These are phyloP conservation scores for Clinocottus analis DNA, from an alignment of 2,113 vertebrate species.

Conservation along the genomic window DNA sequence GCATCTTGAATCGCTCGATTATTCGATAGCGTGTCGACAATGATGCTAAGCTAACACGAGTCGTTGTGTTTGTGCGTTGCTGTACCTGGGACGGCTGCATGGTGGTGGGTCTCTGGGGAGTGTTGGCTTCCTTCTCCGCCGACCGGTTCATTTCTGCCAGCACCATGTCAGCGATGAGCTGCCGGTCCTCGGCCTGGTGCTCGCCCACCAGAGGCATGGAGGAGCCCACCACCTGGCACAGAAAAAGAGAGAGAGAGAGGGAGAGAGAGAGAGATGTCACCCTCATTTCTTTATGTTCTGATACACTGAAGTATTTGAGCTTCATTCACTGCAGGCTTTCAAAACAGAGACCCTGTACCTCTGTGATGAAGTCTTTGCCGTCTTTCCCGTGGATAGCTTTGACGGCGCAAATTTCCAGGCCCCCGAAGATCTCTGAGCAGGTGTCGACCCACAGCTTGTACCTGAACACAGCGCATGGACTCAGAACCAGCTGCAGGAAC, in stretches of 20 bases:
- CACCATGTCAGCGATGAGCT: conserved; percentile 90
- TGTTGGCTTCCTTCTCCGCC: conserved; percentile 86
- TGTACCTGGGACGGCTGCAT: conserved; percentile 91
- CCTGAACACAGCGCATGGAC: conserved; percentile 72
- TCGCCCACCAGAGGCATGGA: conserved; percentile 95
- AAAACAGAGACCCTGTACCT: conserved; percentile 83
- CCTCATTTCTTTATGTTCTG: neutral
- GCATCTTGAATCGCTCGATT: neutral
- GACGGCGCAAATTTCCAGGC: conserved; percentile 95
- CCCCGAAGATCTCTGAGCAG: conserved; percentile 96
- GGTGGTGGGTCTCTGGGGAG: conserved; percentile 90
- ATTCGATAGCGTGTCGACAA: neutral
- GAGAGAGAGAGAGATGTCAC: neutral
- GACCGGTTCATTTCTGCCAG: conserved; percentile 90
- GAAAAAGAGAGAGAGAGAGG: neutral
- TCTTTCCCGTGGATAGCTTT: conserved; percentile 99
- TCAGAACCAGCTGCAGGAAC: neutral
- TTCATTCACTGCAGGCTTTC: conserved; percentile 3
- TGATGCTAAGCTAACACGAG: neutral
- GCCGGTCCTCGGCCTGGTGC: conserved; percentile 90
- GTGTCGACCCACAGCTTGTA: conserved; percentile 98
- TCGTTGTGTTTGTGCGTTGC: neutral
- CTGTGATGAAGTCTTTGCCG: conserved; percentile 97
- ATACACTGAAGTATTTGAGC: neutral
- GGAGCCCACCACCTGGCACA: conserved; percentile 90